These are phyloP conservation scores for Paguma larvata DNA, from an alignment of 2,797 vertebrate species.

Conservation along the genomic window DNA sequence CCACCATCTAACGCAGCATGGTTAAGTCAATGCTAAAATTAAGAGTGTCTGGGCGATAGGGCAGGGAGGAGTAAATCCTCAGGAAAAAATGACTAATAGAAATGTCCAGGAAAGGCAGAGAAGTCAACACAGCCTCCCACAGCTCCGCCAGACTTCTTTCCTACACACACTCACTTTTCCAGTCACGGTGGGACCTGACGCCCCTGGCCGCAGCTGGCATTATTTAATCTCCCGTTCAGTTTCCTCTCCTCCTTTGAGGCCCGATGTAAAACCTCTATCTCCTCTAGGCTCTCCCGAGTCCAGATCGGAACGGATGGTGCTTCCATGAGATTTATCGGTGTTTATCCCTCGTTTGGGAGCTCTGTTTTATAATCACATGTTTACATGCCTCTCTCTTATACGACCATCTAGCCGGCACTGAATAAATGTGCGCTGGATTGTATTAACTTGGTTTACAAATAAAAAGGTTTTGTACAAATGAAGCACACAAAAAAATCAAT, in stretches of 20 bases:
- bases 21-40: constrained; percentile 74
- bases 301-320: not conserved
- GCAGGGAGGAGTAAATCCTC: constrained; percentile 78
- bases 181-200: not conserved
- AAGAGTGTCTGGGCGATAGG: constrained; percentile 74
- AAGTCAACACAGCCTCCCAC: constrained; percentile 72
- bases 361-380: constrained; percentile 39
- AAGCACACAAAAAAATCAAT: constrained; percentile 47
- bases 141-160: constrained; percentile 61
- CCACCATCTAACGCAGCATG: constrained; percentile 57
- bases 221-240: constrained; percentile 58
- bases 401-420: not conserved
- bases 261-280: not conserved
- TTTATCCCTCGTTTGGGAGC: not conserved
- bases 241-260: constrained; percentile 20
- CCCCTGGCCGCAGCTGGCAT: constrained; percentile 36
- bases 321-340: not conserved
- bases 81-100: constrained; percentile 81
- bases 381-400: not conserved
- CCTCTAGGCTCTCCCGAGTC: not conserved
- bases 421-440: constrained; percentile 16
- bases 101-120: constrained; percentile 71
- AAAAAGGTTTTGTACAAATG: constrained; percentile 47
- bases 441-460: constrained; percentile 31
- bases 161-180: constrained; percentile 52